Percentiles rank a stretch among this genome's conserved stretches.
Evolutionary conservation across 2,888 invertebrate genomes (phyloP).

Genomic region (Ormia ochracea): DNA sequence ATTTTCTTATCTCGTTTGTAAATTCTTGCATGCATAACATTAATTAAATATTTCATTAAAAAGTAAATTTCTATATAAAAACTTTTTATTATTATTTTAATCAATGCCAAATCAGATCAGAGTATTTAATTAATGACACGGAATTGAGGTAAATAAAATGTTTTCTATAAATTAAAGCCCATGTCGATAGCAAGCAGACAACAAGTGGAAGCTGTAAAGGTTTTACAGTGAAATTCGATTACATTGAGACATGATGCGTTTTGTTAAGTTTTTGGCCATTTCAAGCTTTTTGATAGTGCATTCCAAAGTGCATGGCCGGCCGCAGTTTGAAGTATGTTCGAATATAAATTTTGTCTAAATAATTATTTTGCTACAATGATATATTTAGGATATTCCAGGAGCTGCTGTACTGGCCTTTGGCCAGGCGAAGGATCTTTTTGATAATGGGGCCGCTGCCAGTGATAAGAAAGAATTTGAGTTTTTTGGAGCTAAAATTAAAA

Average conservation of each 20-base stretch:
- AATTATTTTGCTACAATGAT: background rate
- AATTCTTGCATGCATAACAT: too few relatives aligned
- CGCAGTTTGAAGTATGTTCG: background rate
- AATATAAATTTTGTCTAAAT: background rate
- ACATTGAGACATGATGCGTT: background rate
- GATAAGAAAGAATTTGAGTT: constrained; percentile 66
- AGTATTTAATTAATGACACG: background rate
- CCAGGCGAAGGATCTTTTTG: constrained; percentile 66
- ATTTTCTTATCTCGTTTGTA: too few relatives aligned
- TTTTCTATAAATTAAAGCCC: constrained; percentile 5
- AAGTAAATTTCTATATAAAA: too few relatives aligned
- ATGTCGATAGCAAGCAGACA: background rate
- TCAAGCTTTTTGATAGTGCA: background rate
- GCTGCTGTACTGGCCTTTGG: constrained; percentile 64
- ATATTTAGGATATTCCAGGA: constrained; percentile 64
- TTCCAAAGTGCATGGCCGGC: background rate
- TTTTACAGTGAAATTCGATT: background rate
- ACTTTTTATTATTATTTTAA: background rate
- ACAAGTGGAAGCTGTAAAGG: background rate
- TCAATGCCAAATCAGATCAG: background rate
- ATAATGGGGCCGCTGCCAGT: constrained; percentile 66
- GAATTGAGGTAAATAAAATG: background rate
- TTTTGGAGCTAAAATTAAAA: constrained; percentile 63
- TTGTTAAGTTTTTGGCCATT: background rate
- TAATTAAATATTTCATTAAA: too few relatives aligned